A percentile compares a stretch with the other conserved stretches of the same genome.
Evolutionary conservation across 2,113 vertebrate species (phyloP).

Genomic region (Phalacrocorax brasilianus): DNA sequence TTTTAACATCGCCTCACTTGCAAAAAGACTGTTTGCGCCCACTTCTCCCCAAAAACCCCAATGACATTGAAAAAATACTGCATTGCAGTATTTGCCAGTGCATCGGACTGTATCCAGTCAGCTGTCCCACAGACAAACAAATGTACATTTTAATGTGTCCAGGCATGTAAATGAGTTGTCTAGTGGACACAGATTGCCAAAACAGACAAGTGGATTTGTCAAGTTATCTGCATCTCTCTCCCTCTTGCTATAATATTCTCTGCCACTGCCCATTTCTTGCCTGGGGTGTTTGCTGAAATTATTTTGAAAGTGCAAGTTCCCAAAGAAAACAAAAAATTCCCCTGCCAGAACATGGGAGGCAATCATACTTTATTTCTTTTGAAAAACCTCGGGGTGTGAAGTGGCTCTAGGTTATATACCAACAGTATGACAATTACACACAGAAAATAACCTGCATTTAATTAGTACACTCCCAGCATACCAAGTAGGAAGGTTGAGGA

Average conservation of each 20-base stretch:
- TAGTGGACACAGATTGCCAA: constrained; percentile 42
- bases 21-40: neutral
- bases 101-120: constrained; percentile 60
- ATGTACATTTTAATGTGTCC: constrained; percentile 63
- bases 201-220: constrained; percentile 56
- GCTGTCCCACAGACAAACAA: constrained; percentile 67
- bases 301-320: constrained; percentile 19
- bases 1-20: neutral
- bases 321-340: neutral
- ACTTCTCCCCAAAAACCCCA: constrained; percentile 63
- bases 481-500: constrained; percentile 1
- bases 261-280: constrained; percentile 38
- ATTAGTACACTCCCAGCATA: constrained; percentile 33
- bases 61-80: constrained; percentile 82
- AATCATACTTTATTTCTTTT: neutral
- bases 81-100: constrained; percentile 79
- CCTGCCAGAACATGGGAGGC: neutral
- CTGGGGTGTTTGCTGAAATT: constrained; percentile 11
- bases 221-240: constrained; percentile 34
- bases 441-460: constrained; percentile 48
- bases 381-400: neutral
- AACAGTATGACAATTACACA: neutral
- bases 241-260: neutral
- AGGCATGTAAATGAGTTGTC: constrained; percentile 62
- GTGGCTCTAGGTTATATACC: neutral